Percentiles rank a stretch among this genome's conserved stretches.
Evolutionary conservation across 2,113 vertebrate species (phyloP).

Genomic region (Alethe diademata): DNA sequence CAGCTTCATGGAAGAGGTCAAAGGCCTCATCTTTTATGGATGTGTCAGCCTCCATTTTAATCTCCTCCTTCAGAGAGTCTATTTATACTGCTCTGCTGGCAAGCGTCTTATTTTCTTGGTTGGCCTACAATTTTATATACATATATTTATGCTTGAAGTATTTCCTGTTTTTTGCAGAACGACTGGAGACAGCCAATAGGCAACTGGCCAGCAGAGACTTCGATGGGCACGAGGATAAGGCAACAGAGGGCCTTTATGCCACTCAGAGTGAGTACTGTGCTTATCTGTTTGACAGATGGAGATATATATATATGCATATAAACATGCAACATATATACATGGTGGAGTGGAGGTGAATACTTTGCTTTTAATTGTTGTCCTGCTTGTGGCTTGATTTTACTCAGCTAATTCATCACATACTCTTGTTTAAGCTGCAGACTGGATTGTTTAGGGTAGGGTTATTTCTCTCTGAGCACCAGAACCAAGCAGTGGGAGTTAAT

Average conservation of each 20-base stretch:
- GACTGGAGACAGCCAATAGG: slow-evolving; percentile 85
- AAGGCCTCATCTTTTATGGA: slow-evolving; percentile 21
- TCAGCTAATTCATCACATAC: neutral
- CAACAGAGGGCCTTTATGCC: slow-evolving; percentile 71
- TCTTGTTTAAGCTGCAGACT: neutral
- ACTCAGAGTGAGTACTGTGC: slow-evolving; percentile 78
- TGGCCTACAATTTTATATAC: slow-evolving; percentile 27
- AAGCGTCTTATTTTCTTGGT: slow-evolving; percentile 27
- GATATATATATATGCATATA: too few species aligned
- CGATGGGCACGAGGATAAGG: slow-evolving; percentile 72
- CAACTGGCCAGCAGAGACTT: slow-evolving; percentile 82
- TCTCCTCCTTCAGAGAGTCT: slow-evolving; percentile 6
- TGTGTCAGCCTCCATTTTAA: slow-evolving; percentile 23
- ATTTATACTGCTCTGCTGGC: slow-evolving; percentile 38
- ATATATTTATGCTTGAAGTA: slow-evolving; percentile 48
- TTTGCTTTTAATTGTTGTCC: neutral
- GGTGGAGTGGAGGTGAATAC: neutral
- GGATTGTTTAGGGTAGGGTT: neutral
- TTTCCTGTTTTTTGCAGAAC: slow-evolving; percentile 78
- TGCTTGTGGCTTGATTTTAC: neutral
- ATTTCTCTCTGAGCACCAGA: neutral
- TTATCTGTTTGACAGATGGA: neutral
- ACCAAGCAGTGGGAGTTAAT: neutral
- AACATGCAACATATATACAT: neutral
- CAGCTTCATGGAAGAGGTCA: slow-evolving; percentile 25